Base-by-base conservation (phyloP, 2,113 vertebrate genomes). In the Semnornis frantzii region DNA sequence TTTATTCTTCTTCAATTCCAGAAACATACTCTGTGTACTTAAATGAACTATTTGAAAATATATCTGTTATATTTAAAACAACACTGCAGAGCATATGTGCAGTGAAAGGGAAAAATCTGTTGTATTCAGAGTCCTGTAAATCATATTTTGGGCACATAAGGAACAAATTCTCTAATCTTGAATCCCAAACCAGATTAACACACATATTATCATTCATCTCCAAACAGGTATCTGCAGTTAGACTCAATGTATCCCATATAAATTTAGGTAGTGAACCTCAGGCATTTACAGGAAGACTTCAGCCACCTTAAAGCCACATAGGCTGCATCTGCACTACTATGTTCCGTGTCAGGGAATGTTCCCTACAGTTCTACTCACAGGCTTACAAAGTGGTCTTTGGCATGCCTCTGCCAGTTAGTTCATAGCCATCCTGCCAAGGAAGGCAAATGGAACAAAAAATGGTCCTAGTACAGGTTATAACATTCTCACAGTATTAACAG, bases 331-430 rank as follows among this genome's bases (percentile, higher is more conserved):
- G 9, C 10, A 27, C 11, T 4, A 20, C 23, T 21, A 37, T 8
- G 2, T 8, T 10, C 17, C 3, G 16, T 24, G 13, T 27, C 6
- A 4, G 57, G 62, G 9, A 62, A 19, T 0, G 0, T 21, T 30
- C n/a, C 1, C 10, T 28, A 10, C 17, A 39, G 44, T 2, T 0
- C 6, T 12, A 46, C n/a, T 17, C 21, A 13, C 8, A 3, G 17
- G 3, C 10, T 5, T 42, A 48, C 17, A 31, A 54, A 42, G 9
- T 3, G 6, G 31, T 52, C 58, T 17, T 34, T 19, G 17, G 48
- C 39, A 34, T 2, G 12, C 63, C 31, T 7, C n/a, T 55, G 18
- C n/a, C 62, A 39, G 19, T 17, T 10, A 25, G 82, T 27, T 15
- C 34, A 54, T 2, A 16, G 31, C 10, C 25, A 59, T 15, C 5